phyloP scores from a whole-genome alignment of 2,113 vertebrate species.

The Cheilinus undulatus region DNA sequence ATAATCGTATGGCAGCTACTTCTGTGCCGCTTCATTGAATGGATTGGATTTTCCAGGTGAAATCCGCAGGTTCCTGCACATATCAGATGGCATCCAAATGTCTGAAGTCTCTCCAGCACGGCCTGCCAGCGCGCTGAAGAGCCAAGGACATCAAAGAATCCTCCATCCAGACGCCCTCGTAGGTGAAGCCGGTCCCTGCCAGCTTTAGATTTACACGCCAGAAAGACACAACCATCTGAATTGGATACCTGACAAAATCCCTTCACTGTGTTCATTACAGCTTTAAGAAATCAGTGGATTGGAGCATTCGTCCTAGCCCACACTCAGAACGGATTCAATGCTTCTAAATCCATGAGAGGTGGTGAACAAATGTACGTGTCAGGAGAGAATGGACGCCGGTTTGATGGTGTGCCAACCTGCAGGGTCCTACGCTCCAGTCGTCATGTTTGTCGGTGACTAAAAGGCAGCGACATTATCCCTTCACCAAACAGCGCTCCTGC shows the following conservation, averaged over 20 bases:
- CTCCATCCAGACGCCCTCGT: constrained; percentile 70
- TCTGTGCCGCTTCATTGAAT: neutral
- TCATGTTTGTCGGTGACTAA: constrained; percentile 53
- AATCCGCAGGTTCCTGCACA: constrained; percentile 56
- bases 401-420: constrained; percentile 55
- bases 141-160: constrained; percentile 44
- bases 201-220: constrained; percentile 28
- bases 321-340: constrained; percentile 36
- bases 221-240: constrained; percentile 38
- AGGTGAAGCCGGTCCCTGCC: constrained; percentile 48
- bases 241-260: constrained; percentile 36
- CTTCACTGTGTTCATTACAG: constrained; percentile 20
- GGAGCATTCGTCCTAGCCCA: constrained; percentile 44
- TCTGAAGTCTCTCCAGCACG: constrained; percentile 32
- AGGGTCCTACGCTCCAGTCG: constrained; percentile 53
- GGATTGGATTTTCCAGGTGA: constrained; percentile 56
- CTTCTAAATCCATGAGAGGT: constrained; percentile 55
- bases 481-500: constrained; percentile 31
- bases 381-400: constrained; percentile 41
- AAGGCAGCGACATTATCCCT: constrained; percentile 54
- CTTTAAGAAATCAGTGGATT: constrained; percentile 18
- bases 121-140: constrained; percentile 54
- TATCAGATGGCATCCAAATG: constrained; percentile 54
- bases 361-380: constrained; percentile 57
- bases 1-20: neutral